Evolutionary conservation across 1,140 invertebrate species (phyloP), one percentile per base, ranked within the genome.

Genomic region (Diorhabda sublineata): DNA sequence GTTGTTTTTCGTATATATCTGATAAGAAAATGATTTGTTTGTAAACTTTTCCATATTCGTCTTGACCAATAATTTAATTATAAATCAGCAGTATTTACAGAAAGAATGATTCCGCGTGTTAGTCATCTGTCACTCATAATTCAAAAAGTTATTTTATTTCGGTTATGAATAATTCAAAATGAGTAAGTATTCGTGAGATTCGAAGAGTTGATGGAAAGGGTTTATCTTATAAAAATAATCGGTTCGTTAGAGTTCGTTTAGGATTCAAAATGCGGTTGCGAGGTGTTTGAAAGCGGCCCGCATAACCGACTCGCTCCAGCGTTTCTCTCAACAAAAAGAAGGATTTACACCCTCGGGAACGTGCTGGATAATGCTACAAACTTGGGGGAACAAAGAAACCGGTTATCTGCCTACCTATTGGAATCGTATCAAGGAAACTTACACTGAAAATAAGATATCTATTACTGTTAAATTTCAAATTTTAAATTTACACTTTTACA

Each of bases 341-440:
- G 74, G 74, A 75, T 75, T 75, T 75, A 75, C 74, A 71, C 70
- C 72, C 74, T 71, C 70, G 67, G 69, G 71, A 73, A 66, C 70
- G 68, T 68, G 71, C 66, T 70, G 71, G 73, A 73, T 69, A 69
- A 73, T 71, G 72, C 70, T 69, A 69, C 71, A 64, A 64, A 26
- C 26, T 72, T 73, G 72, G 70, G 68, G 72, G 73, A 75, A 75
- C 74, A 75, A 75, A 75, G 74, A 75, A 75, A 67, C 69, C 66
- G 58, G 63, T 67, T 63, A 64, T 59, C 60, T 65, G 61, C 64
- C 70, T 73, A 75, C 71, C 74, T 73, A 75, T 75, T 75, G 72
- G 74, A 75, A 73, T 75, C 70, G 57, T 62, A 68, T 68, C 61
- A 64, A 11, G 52, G 5, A 7, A 57, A 3, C 11, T 4, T 57